phyloP scores from a whole-genome alignment of 1,140 invertebrate genomes.

The Calephelis nemesis region DNA sequence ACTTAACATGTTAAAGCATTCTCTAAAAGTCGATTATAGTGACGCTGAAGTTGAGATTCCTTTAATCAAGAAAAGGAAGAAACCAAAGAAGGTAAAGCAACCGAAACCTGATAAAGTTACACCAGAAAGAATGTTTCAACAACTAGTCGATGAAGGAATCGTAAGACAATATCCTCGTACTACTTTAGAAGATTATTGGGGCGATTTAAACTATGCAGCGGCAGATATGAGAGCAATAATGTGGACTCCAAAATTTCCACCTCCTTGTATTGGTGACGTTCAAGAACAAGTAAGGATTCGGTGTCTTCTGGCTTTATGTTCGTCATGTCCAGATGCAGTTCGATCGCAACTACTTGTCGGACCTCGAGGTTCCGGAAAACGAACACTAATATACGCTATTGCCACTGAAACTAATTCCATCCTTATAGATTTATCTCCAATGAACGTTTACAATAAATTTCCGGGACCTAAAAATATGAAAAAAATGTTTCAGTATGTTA shows the following conservation, averaged over 20 bases:
- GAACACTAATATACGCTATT: conserved; percentile 59
- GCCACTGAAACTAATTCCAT: conserved; percentile 68
- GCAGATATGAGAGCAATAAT: conserved; percentile 58
- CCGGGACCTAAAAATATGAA: conserved; percentile 60
- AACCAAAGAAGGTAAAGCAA: conserved; percentile 50
- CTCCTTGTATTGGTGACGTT: conserved; percentile 59
- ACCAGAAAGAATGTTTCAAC: conserved; percentile 60
- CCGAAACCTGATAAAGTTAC: conserved; percentile 54
- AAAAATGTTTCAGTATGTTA: conserved; percentile 63
- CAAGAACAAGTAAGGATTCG: conserved; percentile 60
- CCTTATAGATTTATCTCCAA: conserved; percentile 63
- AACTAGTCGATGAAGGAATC: conserved; percentile 62
- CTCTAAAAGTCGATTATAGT: conserved; percentile 55
- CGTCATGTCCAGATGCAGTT: conserved; percentile 46
- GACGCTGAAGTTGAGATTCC: conserved; percentile 41
- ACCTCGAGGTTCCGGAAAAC: conserved; percentile 59
- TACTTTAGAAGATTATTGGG: conserved; percentile 63
- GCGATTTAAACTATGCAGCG: conserved; percentile 62
- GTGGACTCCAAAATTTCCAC: conserved; percentile 65
- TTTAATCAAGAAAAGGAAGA: conserved; percentile 54
- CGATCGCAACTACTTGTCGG: conserved; percentile 59
- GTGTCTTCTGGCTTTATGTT: conserved; percentile 59
- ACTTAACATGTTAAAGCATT: conserved; percentile 51
- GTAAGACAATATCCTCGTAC: conserved; percentile 54
- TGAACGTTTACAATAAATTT: conserved; percentile 65